Percentiles rank a stretch among this genome's conserved stretches.
phyloP scores from a whole-genome alignment of 2,113 vertebrate species.

The Scalopus aquaticus region DNA sequence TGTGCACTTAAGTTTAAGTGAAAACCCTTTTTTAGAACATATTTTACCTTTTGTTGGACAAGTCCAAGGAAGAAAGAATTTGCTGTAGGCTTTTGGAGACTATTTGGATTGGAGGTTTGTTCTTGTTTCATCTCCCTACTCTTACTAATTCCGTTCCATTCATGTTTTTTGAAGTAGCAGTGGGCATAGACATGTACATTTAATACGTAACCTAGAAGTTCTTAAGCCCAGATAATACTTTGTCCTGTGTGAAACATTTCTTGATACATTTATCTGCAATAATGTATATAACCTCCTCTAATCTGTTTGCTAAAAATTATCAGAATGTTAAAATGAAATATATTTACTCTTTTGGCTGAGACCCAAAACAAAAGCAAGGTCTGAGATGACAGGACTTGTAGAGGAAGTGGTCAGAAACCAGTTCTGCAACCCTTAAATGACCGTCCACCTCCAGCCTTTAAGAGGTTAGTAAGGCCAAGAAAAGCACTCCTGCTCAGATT shows the following conservation, averaged over 20 bases:
- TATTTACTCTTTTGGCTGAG: background rate
- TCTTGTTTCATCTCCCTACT: background rate
- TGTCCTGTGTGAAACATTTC: background rate
- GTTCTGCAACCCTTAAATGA: background rate
- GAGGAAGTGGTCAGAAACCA: background rate
- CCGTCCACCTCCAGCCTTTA: background rate
- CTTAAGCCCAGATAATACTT: background rate
- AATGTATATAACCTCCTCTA: background rate
- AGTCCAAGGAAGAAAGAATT: background rate
- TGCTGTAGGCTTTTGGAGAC: background rate
- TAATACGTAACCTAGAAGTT: background rate
- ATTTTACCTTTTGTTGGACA: background rate
- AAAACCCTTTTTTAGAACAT: background rate
- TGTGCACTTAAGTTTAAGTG: too few relatives aligned
- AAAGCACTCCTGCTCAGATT: background rate
- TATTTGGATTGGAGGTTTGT: background rate
- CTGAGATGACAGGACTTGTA: background rate
- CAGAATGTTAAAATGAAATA: background rate
- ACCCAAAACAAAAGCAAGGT: constrained; percentile 3
- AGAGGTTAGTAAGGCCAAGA: background rate
- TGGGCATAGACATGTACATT: background rate
- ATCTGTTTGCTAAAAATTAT: constrained; percentile 15
- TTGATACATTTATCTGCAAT: constrained; percentile 4
- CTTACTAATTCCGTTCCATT: background rate
- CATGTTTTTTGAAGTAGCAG: constrained; percentile 10